Percentiles rank a stretch among this genome's conserved stretches.
Evolutionary conservation across 2,888 invertebrate species (phyloP).

Genomic region (Coelogynopora nodosa): DNA sequence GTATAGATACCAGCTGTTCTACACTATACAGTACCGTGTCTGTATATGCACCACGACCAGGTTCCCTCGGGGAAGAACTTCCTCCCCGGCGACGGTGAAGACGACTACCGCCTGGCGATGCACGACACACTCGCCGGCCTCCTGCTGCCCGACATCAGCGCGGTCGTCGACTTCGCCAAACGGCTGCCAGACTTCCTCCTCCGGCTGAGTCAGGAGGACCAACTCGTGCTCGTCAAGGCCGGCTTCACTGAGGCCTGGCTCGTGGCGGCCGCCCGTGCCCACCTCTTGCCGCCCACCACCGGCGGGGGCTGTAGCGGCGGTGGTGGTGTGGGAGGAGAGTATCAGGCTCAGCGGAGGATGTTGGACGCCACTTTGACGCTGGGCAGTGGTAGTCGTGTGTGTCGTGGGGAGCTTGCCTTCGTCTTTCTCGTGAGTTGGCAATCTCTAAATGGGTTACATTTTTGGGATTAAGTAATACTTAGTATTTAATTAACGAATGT

Average conservation of each 20-base stretch:
- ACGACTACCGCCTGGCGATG: slow-evolving; percentile 74
- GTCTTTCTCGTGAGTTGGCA: background rate
- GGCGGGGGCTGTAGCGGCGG: background rate
- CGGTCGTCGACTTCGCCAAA: slow-evolving; percentile 93
- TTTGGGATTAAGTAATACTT: too few species aligned
- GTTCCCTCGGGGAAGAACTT: slow-evolving; percentile 36
- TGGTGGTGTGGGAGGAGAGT: too few species aligned
- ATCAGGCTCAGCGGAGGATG: background rate
- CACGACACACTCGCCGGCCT: slow-evolving; percentile 81
- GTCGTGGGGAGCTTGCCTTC: background rate
- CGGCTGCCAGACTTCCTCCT: slow-evolving; percentile 82
- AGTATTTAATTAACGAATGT: too few species aligned
- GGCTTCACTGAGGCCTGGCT: slow-evolving; percentile 96
- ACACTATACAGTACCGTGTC: slow-evolving; percentile 65
- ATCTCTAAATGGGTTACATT: too few species aligned
- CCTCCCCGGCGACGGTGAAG: slow-evolving; percentile 57
- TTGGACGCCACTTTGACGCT: background rate
- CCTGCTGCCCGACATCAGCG: slow-evolving; percentile 83
- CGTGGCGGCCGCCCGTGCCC: slow-evolving; percentile 71
- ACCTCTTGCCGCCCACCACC: background rate
- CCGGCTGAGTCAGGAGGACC: slow-evolving; percentile 86
- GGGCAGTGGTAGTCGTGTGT: background rate
- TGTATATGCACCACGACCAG: too few species aligned
- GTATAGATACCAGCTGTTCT: too few species aligned
- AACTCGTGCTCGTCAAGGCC: slow-evolving; percentile 87